Base-by-base conservation (phyloP, 2,797 vertebrate genomes). In the Coccyzus lansbergi region DNA sequence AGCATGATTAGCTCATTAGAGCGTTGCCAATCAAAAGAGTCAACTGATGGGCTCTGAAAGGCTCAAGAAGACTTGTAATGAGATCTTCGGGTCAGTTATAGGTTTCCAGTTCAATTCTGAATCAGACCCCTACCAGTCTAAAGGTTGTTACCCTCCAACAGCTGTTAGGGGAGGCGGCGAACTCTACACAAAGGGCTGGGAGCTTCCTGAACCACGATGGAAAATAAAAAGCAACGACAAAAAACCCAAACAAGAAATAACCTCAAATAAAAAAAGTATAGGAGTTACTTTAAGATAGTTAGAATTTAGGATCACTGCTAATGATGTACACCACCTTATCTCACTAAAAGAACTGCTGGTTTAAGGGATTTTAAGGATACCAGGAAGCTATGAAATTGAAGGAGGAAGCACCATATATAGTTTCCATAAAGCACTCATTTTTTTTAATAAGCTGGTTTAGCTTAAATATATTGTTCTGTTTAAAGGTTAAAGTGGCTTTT, bases 1-100 rank as follows among this genome's bases (percentile, higher is more conserved):
- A 84, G 86, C 49, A 38, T 64, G 33, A 94, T 90, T 65, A 94
- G 90, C 85, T 95, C 81, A 81, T 97, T 95, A 97, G 89, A 49
- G 53, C 44, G 55, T 14, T 82, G 55, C 86, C 83, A 88, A 90
- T 96, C 85, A 90, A 82, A 21, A 59, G 63, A 92, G 59, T 34
- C 59, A 79, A 75, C 14, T 64, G 90, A 77, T n/a, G 90, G 63
- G 83, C 63, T 72, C 80, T 83, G 86, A 87, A 84, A 81, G 83
- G 89, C 88, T 80, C 92, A 77, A 77, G 68, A 24, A 69, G 64
- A 56, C 29, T 64, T 42, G 65, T 83, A 93, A 91, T 84, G 82
- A 86, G 88, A 90, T 87, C 78, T 59, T 18, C 4, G 4, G 84
- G 92, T 88, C 90, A 86, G 52, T 44, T 52, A 67, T 3, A 68